phyloP scores from a whole-genome alignment of 2,113 vertebrate species.

The Taxidea taxus region DNA sequence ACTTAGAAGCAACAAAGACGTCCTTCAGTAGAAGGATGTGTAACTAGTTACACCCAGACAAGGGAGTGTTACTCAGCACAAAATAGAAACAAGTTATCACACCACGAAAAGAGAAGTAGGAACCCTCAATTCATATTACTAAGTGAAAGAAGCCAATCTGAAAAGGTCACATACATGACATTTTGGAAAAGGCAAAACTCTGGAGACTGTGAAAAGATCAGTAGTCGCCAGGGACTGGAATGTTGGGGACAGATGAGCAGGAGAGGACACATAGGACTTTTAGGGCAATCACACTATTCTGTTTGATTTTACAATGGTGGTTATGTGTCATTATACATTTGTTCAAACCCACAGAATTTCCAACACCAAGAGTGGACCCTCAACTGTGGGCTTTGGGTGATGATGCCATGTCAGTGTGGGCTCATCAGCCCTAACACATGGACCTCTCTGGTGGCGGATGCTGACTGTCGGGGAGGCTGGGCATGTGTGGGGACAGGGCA shows the following conservation, averaged over 20 bases:
- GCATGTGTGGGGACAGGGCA: background rate
- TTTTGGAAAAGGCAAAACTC: background rate
- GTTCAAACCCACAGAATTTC: background rate
- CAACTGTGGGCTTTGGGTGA: background rate
- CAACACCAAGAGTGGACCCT: too few species aligned
- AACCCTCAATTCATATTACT: background rate
- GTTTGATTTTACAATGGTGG: fast-evolving
- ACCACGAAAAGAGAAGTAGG: background rate
- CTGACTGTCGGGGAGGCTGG: background rate
- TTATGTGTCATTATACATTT: fast-evolving
- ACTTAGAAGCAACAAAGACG: background rate
- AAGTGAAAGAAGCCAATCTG: background rate
- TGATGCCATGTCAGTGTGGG: fast-evolving
- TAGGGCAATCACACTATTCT: background rate
- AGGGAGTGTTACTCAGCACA: background rate
- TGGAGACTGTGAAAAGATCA: background rate
- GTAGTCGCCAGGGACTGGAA: background rate
- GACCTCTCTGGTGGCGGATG: fast-evolving
- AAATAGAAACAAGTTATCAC: background rate
- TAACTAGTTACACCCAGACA: background rate
- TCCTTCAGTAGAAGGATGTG: background rate
- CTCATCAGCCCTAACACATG: background rate
- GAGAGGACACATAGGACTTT: background rate
- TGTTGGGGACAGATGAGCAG: background rate
- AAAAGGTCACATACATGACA: background rate